Evolutionary conservation across 1,140 invertebrate genomes (phyloP).

Genomic region (Chironomus tepperi): DNA sequence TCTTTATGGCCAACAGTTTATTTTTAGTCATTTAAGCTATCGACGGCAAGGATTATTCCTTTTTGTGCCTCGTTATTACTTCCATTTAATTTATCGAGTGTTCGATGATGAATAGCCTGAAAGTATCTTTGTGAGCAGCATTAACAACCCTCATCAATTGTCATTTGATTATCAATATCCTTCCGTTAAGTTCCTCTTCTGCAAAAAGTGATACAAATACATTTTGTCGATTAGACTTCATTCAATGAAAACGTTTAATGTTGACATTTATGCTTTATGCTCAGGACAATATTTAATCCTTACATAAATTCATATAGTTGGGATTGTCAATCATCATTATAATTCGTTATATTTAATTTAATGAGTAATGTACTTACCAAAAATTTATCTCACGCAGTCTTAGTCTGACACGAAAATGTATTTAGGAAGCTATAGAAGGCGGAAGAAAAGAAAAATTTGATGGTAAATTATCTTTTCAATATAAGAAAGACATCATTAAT

Average conservation of each 20-base stretch:
- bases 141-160: background rate
- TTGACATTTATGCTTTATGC: background rate
- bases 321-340: conserved; percentile 9
- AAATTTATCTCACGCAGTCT: background rate
- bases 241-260: background rate
- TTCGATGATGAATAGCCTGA: too few relatives aligned
- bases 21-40: background rate
- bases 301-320: conserved; percentile 21
- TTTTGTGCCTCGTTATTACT: background rate
- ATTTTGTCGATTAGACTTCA: background rate
- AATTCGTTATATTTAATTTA: background rate
- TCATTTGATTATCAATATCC: background rate
- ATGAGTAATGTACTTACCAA: background rate
- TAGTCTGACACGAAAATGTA: background rate
- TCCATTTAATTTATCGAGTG: background rate
- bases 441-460: background rate
- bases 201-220: background rate
- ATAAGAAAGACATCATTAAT: background rate
- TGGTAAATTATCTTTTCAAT: background rate
- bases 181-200: background rate
- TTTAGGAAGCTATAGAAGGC: background rate
- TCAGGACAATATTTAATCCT: background rate
- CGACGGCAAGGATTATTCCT: background rate
- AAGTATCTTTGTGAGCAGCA: too few relatives aligned
- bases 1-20: background rate